Evolutionary conservation across 2,888 invertebrate species (phyloP).

Genomic region (Merodon equestris): DNA sequence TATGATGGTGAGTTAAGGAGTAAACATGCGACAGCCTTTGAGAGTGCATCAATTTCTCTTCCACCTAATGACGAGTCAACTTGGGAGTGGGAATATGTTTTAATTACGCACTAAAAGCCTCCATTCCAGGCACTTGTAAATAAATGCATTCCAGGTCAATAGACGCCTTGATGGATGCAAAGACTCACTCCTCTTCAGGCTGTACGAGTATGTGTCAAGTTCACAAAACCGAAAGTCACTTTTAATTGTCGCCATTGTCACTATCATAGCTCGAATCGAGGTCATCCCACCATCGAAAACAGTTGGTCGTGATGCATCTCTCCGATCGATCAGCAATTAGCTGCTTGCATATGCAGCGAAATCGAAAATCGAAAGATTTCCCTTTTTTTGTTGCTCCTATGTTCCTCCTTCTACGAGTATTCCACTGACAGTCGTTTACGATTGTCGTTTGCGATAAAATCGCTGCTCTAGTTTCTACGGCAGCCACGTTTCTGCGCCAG

Average conservation of each 20-base stretch:
- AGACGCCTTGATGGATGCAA: no score
- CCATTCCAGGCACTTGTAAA: no score
- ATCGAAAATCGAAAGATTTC: constrained; percentile 41
- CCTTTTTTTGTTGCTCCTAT: constrained; percentile 47
- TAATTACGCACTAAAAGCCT: constrained; percentile 60
- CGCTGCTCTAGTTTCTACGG: constrained; percentile 51
- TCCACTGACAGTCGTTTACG: neutral
- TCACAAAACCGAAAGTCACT: constrained; percentile 60
- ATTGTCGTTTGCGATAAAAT: constrained; percentile 48
- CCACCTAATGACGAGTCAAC: constrained; percentile 58
- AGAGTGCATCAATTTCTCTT: constrained; percentile 64
- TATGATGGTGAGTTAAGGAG: constrained; percentile 22
- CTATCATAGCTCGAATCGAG: constrained; percentile 8
- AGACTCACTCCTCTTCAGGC: no score
- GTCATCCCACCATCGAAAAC: constrained; percentile 9
- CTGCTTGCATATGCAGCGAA: constrained; percentile 42
- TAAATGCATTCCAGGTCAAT: no score
- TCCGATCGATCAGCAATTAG: constrained; percentile 46
- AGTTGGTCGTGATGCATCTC: constrained; percentile 26
- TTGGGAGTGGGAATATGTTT: constrained; percentile 55
- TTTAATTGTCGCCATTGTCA: constrained; percentile 42
- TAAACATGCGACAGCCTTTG: constrained; percentile 62
- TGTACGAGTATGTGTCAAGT: constrained; percentile 50
- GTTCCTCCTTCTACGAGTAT: no score
- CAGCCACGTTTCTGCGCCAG: constrained; percentile 12